These are phyloP conservation scores for Agonopterix alstromeriana DNA, from an alignment of 2,888 invertebrate species.

Conservation along the genomic window DNA sequence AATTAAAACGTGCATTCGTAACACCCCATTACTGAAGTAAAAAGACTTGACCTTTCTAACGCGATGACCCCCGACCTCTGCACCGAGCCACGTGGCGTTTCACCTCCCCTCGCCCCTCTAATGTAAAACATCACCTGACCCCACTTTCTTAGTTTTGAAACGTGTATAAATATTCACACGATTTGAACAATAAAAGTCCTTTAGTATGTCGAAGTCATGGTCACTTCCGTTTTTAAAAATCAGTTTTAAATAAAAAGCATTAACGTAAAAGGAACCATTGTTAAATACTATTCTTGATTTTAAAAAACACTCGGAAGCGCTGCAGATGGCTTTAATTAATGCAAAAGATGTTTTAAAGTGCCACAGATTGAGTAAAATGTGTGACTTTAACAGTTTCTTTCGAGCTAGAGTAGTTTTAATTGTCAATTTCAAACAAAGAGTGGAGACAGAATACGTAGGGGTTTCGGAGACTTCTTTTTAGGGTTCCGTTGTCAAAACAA, in stretches of 20 bases:
- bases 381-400: not conserved
- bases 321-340: not conserved
- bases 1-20: conserved; percentile 20
- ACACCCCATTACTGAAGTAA: conserved; percentile 32
- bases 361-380: not conserved
- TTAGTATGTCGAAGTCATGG: conserved; percentile 4
- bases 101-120: conserved; percentile 20
- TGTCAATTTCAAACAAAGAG: too few relatives aligned
- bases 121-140: conserved; percentile 31
- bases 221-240: conserved; percentile 10
- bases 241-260: not conserved
- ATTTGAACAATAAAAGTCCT: conserved; percentile 15
- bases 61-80: conserved; percentile 50
- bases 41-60: conserved; percentile 43
- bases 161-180: conserved; percentile 14
- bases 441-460: too few relatives aligned
- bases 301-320: not conserved
- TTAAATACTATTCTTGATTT: not conserved
- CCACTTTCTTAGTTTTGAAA: conserved; percentile 2
- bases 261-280: not conserved
- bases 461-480: too few relatives aligned
- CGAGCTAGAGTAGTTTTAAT: too few relatives aligned
- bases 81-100: conserved; percentile 49
- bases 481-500: too few relatives aligned
- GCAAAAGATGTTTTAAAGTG: not conserved